Conservation (phyloP, 2,888 invertebrate species). For the Keiferia lycopersicella region DNA sequence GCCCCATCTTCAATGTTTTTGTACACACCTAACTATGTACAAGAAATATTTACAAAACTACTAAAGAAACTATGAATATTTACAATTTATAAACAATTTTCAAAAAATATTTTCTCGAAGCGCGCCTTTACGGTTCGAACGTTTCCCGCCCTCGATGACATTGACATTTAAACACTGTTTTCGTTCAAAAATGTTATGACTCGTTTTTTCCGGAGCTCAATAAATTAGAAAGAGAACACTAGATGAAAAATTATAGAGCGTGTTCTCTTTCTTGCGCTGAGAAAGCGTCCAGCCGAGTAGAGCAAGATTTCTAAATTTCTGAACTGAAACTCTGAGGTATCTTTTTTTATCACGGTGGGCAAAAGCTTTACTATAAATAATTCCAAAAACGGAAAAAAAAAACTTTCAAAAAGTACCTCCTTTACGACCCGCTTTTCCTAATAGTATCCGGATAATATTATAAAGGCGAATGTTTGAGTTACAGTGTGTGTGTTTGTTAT, state of each 20-base stretch:
- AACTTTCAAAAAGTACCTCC: not conserved
- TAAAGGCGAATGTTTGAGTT: too few relatives aligned
- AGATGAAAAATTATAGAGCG: not conserved
- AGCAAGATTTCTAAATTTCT: not conserved
- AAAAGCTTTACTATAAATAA: not conserved
- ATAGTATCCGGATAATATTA: too few relatives aligned
- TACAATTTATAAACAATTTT: too few relatives aligned
- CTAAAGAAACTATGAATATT: too few relatives aligned
- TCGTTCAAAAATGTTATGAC: conserved; percentile 36
- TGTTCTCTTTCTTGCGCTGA: not conserved
- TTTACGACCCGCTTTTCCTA: too few relatives aligned
- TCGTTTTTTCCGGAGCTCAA: not conserved
- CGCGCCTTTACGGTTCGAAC: too few relatives aligned
- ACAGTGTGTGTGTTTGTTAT: too few relatives aligned
- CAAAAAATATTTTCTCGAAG: too few relatives aligned
- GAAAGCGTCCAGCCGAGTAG: not conserved
- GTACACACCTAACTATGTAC: too few relatives aligned
- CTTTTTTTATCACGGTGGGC: not conserved
- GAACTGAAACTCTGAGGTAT: not conserved
- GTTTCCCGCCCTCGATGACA: too few relatives aligned
- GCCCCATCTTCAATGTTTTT: too few relatives aligned
- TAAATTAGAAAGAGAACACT: not conserved
- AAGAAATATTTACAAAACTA: too few relatives aligned
- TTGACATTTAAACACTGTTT: conserved; percentile 38
- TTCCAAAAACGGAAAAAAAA: not conserved